Evolutionary conservation across 2,797 vertebrate species (phyloP), one percentile per base, ranked within the genome.

Genomic region (Muraenolepis orangiensis): DNA sequence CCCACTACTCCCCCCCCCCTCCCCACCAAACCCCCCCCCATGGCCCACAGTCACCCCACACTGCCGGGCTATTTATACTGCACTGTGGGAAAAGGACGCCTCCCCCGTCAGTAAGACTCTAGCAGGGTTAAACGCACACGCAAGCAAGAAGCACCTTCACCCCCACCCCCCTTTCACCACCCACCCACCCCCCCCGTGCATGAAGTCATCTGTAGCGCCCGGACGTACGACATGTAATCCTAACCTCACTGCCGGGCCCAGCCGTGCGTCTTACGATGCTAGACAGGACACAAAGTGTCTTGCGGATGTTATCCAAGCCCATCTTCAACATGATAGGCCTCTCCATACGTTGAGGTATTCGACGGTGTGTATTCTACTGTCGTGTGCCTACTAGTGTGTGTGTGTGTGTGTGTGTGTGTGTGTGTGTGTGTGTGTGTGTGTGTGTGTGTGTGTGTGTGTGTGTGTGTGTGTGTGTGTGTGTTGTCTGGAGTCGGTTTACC

Each of bases 51-150:
- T 87, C 89, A 84, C 88, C 88, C 89, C 88, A 91, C 89, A 89
- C 89, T 85, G 85, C 80, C 78, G 71, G 84, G 81, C 93, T 94
- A 94, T 94, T 93, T 94, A 93, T 94, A 94, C 79, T 82, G 66
- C 80, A 30, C 85, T 92, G 92, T 94, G 93, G 93, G 93, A 93
- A 94, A 93, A 90, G 81, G 84, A 82, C 70, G 14, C 80, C 83
- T 80, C 69, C 83, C 81, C 69, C 23, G 26, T 78, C 82, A 69
- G 83, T 85, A 85, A 87, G 79, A 82, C 70, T 83, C 80, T 79
- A 85, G 82, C 75, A 79, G 78, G 81, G 84, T 89, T 89, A 34
- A 23, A 77, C 79, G 66, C 42, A 31, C n/a, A 72, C 73, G 76
- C 64, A 57, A n/a, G n/a, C n/a, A n/a, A n/a, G 30, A 34, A 46